Base-by-base conservation (phyloP, 2,797 vertebrate species). In the Chaenodraco wilsoni region DNA sequence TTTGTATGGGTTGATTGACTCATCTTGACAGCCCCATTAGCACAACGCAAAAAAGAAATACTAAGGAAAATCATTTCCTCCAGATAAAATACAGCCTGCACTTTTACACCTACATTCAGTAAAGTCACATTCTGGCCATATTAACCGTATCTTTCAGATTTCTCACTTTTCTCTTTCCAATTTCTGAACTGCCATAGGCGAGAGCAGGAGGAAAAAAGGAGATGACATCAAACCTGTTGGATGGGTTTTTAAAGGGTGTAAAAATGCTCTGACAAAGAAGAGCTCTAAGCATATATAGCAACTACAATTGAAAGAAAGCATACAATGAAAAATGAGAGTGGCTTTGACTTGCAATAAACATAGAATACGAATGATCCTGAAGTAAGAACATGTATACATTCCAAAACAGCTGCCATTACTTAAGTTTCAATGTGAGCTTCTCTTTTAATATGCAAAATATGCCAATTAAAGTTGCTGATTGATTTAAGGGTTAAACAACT, bases 1-100 rank as follows among this genome's bases (percentile, higher is more conserved):
- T n/a, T 43, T 40, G 54, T 23, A 9, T 13, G 11, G n/a, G 14
- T 66, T 83, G 81, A 85, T 84, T 64, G 73, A 49, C 64, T 83
- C 73, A 84, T 71, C 74, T 78, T 88, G 84, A 87, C 78, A 79
- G 76, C 19, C 43, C 82, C 81, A 91, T 91, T 85, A 90, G 78
- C 65, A 71, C 52, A 69, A 68, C 82, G 19, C 50, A 60, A 66
- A 44, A 44, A 48, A 56, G 57, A 66, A 83, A 80, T 57, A 71
- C 62, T 51, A 63, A 66, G 64, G 44, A 68, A 55, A 88, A 89
- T 85, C 1, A 82, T 87, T 91, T 88, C 81, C 76, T 81, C 31
- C 83, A 73, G 82, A 74, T 85, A 78, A 78, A 79, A 82, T 56
- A 69, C 54, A 50, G 17, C 41, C 75, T 16, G 56, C 43, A 71